Percentiles rank a stretch among this genome's conserved stretches.
Conservation (phyloP, 2,888 invertebrate species). For the Eristalinus sepulchralis region DNA sequence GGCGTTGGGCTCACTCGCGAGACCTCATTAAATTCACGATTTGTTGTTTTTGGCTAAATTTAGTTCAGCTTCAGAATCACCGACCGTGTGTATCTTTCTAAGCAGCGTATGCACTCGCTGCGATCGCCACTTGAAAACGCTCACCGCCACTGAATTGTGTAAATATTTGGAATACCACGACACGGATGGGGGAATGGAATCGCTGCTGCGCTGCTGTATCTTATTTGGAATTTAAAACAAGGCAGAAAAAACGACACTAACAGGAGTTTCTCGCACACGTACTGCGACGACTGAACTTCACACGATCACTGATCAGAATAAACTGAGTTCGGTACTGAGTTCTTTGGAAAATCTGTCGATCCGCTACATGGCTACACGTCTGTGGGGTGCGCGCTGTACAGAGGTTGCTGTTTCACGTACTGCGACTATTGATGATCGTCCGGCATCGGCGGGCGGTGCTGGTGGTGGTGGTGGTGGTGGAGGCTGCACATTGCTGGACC, state of each 20-base stretch:
- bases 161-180: slow-evolving; percentile 15
- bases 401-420: not conserved
- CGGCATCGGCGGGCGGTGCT: too few species aligned
- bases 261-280: not conserved
- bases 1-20: not conserved
- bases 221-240: slow-evolving; percentile 17
- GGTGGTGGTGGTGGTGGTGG: not conserved
- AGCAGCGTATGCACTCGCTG: slow-evolving; percentile 19
- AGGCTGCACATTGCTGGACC: slow-evolving; percentile 22
- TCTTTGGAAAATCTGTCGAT: slow-evolving; percentile 49
- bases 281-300: slow-evolving; percentile 44
- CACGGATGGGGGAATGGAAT: not conserved
- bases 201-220: not conserved
- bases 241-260: not conserved
- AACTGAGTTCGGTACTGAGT: slow-evolving; percentile 52
- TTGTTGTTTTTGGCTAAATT: slow-evolving; percentile 4
- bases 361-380: not conserved
- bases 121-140: not conserved
- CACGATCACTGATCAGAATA: slow-evolving; percentile 61
- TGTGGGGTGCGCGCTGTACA: slow-evolving; percentile 40
- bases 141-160: slow-evolving; percentile 7
- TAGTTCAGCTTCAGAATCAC: slow-evolving; percentile 3
- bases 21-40: slow-evolving; percentile 36
- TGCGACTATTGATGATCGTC: not conserved
- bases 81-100: not conserved